Conservation (phyloP, 2,113 vertebrate genomes). For the Athene cunicularia region DNA sequence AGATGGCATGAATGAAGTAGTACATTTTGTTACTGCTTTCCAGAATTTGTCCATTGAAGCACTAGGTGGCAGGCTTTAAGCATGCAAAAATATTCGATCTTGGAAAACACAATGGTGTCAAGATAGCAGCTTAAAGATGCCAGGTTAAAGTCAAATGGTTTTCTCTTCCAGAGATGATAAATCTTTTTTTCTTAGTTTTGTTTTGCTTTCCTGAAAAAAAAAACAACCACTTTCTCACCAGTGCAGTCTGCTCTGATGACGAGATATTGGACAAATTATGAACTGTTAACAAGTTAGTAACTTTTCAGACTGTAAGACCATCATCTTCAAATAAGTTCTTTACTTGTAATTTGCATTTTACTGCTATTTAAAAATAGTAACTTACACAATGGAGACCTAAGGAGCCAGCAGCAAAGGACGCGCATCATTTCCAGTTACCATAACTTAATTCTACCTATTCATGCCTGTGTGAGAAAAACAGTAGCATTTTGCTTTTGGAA, state of each 20-base stretch:
- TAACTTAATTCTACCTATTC: slow-evolving; percentile 1
- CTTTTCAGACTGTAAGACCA: background rate
- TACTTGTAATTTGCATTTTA: slow-evolving; percentile 6
- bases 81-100: background rate
- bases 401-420: background rate
- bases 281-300: background rate
- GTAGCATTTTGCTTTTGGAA: background rate
- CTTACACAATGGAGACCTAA: slow-evolving; percentile 2
- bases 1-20: background rate
- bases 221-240: background rate
- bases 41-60: background rate
- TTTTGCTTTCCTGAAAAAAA: background rate
- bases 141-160: background rate
- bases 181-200: background rate
- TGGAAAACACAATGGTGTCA: background rate
- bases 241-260: background rate
- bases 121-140: background rate
- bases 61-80: slow-evolving; percentile 61
- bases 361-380: slow-evolving; percentile 4
- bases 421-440: slow-evolving; percentile 13
- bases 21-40: background rate
- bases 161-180: background rate
- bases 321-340: background rate
- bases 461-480: background rate
- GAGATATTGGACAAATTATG: background rate